phyloP scores from a whole-genome alignment of 2,113 vertebrate genomes.

The Gobio gobio region DNA sequence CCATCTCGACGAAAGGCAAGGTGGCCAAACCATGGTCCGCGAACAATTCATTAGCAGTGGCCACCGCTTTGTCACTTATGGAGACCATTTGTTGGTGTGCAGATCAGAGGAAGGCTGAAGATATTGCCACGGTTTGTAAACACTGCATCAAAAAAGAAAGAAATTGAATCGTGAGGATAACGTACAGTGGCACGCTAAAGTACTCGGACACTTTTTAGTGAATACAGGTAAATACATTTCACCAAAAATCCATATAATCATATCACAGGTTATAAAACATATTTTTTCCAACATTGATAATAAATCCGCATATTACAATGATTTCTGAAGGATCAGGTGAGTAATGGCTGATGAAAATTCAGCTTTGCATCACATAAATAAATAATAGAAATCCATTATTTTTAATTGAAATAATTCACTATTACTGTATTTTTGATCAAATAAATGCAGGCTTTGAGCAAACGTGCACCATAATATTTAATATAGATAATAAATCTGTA shows the following conservation, averaged over 20 bases:
- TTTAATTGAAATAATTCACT: no score
- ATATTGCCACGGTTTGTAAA: slow-evolving; percentile 18
- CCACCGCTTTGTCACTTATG: slow-evolving; percentile 78
- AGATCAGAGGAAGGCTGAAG: slow-evolving; percentile 26
- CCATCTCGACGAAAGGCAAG: slow-evolving; percentile 63
- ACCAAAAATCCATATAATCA: not conserved
- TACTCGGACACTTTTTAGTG: not conserved
- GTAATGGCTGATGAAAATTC: no score
- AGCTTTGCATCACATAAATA: no score
- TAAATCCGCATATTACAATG: no score
- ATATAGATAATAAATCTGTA: no score
- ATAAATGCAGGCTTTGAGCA: no score
- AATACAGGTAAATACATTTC: not conserved
- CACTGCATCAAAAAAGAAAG: slow-evolving; percentile 50
- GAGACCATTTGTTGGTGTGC: slow-evolving; percentile 84
- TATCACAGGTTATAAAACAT: no score
- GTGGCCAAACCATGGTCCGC: slow-evolving; percentile 68
- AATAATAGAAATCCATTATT: no score
- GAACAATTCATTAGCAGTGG: slow-evolving; percentile 71
- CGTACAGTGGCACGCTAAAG: not conserved
- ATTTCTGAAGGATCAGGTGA: no score
- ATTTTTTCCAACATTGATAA: no score
- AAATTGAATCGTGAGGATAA: not conserved
- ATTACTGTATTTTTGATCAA: no score
- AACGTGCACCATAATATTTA: no score